phyloP scores from a whole-genome alignment of 2,113 vertebrate genomes.

The Ptyas mucosa region DNA sequence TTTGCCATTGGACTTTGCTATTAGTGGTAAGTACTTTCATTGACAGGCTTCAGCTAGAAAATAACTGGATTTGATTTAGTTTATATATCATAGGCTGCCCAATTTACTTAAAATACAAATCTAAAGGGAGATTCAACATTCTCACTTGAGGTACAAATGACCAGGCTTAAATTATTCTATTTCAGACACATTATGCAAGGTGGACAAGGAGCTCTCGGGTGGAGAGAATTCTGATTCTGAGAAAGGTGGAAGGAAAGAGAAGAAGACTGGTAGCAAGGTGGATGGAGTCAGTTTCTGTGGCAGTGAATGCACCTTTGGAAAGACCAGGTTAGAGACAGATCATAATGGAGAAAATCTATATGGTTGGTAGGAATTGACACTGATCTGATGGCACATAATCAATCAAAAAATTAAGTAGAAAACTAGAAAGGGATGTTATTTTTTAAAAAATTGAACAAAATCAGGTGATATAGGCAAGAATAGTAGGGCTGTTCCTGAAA shows the following conservation, averaged over 20 bases:
- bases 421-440: neutral
- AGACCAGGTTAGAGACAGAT: neutral
- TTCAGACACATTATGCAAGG: neutral
- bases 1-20: constrained; percentile 28
- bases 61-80: neutral
- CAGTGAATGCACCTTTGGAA: neutral
- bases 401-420: neutral
- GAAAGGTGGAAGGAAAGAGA: neutral
- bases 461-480: neutral
- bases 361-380: neutral
- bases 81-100: neutral
- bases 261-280: neutral
- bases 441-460: neutral
- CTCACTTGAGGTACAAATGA: neutral
- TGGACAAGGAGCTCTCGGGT: neutral
- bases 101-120: neutral
- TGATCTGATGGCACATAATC: neutral
- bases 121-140: neutral
- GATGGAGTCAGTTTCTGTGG: neutral
- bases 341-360: neutral
- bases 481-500: neutral
- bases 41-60: neutral
- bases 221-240: neutral
- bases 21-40: neutral
- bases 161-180: neutral